Conservation (phyloP, 2,797 vertebrate species). For the Petrocephalus sullivani region DNA sequence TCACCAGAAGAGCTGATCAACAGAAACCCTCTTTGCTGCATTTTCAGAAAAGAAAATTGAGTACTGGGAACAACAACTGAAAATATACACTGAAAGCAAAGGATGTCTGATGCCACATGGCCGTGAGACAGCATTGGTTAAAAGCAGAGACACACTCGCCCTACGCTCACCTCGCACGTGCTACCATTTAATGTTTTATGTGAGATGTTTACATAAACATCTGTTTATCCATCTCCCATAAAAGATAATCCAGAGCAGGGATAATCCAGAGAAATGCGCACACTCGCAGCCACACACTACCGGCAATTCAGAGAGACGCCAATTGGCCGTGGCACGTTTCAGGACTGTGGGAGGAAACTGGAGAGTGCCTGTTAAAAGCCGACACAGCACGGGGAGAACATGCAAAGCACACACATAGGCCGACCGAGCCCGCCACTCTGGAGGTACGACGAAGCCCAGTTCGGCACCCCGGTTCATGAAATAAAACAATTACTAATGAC, state of each 20-base stretch:
- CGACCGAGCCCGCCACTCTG: not conserved
- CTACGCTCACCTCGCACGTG: not conserved
- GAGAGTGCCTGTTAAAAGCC: not conserved
- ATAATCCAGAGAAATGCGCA: not conserved
- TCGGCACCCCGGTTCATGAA: not conserved
- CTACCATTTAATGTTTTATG: not conserved
- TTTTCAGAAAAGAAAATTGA: conserved; percentile 13
- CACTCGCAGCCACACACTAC: not conserved
- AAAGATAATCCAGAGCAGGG: not conserved
- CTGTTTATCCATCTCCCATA: not conserved
- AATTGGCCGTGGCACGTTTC: not conserved
- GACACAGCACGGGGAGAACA: not conserved
- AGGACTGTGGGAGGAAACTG: not conserved
- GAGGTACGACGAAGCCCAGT: no score
- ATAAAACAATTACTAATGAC: not conserved
- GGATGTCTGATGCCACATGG: not conserved
- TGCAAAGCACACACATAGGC: not conserved
- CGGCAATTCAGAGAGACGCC: no score
- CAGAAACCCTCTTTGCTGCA: not conserved
- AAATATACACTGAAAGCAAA: not conserved
- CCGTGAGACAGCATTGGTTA: not conserved
- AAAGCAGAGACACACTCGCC: not conserved
- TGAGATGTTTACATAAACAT: not conserved
- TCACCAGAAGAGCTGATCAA: not conserved
- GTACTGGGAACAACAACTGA: not conserved